These are phyloP conservation scores for Mirounga angustirostris DNA, from an alignment of 2,113 vertebrate genomes.

Conservation along the genomic window DNA sequence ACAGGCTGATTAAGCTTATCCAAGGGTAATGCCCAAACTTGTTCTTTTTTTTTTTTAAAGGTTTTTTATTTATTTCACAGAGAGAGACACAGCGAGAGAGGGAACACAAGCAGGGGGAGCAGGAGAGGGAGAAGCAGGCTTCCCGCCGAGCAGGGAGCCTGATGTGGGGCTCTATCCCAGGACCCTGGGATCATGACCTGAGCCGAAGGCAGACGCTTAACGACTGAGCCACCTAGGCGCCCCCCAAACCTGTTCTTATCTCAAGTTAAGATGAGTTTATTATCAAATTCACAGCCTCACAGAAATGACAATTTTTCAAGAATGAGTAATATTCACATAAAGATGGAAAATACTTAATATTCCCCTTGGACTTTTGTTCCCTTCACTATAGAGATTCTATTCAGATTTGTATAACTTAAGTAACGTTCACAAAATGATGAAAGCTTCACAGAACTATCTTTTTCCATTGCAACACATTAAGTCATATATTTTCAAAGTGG, in stretches of 20 bases:
- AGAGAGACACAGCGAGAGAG: no score
- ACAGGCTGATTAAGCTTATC: background rate
- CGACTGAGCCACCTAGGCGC: no score
- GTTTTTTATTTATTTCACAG: no score
- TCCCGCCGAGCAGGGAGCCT: no score
- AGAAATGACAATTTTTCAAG: background rate
- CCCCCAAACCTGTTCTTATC: background rate
- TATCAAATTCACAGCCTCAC: background rate
- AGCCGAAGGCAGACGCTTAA: no score
- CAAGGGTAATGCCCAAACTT: background rate
- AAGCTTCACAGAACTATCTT: background rate
- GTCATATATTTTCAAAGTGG: background rate
- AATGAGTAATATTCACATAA: slow-evolving; percentile 31
- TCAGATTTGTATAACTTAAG: slow-evolving; percentile 15
- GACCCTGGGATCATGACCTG: no score
- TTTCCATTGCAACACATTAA: background rate
- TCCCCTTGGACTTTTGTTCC: background rate
- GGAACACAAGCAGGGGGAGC: no score
- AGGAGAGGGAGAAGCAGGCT: no score
- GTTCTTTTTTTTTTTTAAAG: no score
- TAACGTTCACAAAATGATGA: background rate
- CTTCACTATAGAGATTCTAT: background rate
- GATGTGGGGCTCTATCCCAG: no score
- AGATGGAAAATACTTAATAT: background rate
- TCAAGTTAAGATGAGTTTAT: background rate